Base-by-base conservation (phyloP, 2,113 vertebrate species). In the Emydocephalus ijimae region DNA sequence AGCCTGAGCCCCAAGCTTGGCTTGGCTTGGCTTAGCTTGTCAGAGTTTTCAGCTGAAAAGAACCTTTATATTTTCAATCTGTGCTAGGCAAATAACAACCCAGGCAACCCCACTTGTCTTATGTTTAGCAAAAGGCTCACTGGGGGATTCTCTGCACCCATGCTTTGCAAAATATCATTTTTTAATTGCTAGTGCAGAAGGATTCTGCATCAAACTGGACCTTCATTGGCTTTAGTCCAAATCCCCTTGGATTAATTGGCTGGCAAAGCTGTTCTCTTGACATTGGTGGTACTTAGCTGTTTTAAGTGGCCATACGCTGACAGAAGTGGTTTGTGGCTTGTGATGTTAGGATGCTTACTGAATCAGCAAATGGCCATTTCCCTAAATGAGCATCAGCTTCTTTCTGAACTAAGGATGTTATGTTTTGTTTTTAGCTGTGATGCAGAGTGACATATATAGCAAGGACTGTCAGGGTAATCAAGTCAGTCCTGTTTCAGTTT, bases 391-490 rank as follows among this genome's bases (percentile, higher is more conserved):
- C 2, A 92, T 87, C 29, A 92, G 57, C 0, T 4, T 89, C 94
- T 95, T 94, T 89, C 91, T 93, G 94, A 92, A 92, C 92, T 86
- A 93, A 93, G 95, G 93, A 85, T 81, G 54, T 0, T 90, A 2
- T 94, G 91, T 94, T 91, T 94, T 93, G 56, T 94, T 95, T 96
- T 95, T 93, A 95, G 94, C 93, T 94, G 87, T 95, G 95, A 96
- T 97, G 92, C 89, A 74, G 93, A 45, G 48, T 95, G 97, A 95
- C 94, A 96, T 2, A 54, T 95, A 94, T 95, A 88, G 2, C 93
- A 95, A 95, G 93, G 93, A 92, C 95, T 96, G 96, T 96, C 96
- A 96, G 91, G 93, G 92, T 95, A 91, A 95, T 96, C 93, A 96
- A 95, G 94, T 95, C 96, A 96, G 24, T 24, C 90, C 93, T 93